Conservation (phyloP, 2,888 invertebrate genomes). For the Drosophila putrida region DNA sequence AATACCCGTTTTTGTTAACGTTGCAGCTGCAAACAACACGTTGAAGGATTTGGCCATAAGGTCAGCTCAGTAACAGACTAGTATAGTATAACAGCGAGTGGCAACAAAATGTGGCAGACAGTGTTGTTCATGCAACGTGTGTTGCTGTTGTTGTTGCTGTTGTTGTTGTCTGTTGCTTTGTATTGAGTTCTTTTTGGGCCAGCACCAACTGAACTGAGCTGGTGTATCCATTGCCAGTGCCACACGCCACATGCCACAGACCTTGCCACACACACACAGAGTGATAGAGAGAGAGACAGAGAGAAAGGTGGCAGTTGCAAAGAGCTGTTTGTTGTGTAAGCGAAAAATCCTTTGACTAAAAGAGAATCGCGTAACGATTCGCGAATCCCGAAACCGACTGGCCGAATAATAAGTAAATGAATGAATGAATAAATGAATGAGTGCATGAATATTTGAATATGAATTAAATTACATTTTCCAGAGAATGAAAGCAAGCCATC, state of each 20-base stretch:
- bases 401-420: slow-evolving; percentile 1
- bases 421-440: slow-evolving; percentile 1
- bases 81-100: not conserved
- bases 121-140: slow-evolving; percentile 1
- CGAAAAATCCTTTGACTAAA: slow-evolving; percentile 46
- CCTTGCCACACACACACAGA: not conserved
- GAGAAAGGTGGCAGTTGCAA: slow-evolving; percentile 18
- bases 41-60: slow-evolving; percentile 6
- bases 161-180: slow-evolving; percentile 31
- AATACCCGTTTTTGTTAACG: not conserved
- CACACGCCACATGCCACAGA: slow-evolving; percentile 5
- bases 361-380: slow-evolving; percentile 20
- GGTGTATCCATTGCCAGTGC: slow-evolving; percentile 7
- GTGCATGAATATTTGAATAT: not conserved
- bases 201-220: not conserved
- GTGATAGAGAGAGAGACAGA: no score
- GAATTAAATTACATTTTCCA: not conserved
- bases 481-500: not conserved
- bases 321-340: slow-evolving; percentile 42
- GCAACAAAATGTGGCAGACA: slow-evolving; percentile 9
- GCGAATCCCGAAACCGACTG: slow-evolving; percentile 16
- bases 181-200: not conserved
- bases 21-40: not conserved
- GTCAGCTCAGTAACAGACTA: slow-evolving; percentile 1
- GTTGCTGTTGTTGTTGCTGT: not conserved